phyloP scores from a whole-genome alignment of 2,888 invertebrate genomes.

The Sturmia bella region DNA sequence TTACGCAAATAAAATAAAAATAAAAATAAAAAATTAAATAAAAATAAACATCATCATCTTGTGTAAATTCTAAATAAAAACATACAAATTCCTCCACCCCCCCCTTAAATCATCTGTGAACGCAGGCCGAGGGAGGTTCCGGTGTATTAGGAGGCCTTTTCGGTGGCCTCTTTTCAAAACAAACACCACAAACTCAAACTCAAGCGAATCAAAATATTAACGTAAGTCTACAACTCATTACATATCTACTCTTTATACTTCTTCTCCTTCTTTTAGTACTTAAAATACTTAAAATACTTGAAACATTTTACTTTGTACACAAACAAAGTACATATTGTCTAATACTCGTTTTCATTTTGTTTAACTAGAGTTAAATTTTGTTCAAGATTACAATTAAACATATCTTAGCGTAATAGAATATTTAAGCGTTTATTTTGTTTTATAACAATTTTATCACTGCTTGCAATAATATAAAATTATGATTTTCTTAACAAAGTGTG shows the following conservation, averaged over 20 bases:
- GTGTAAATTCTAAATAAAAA: conserved; percentile 66
- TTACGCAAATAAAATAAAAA: conserved; percentile 42
- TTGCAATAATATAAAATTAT: conserved; percentile 16
- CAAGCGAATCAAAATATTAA: conserved; percentile 79
- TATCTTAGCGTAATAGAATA: no score
- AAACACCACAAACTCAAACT: conserved; percentile 79
- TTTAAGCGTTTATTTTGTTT: no score
- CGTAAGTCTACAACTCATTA: conserved; percentile 77
- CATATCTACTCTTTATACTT: conserved; percentile 47
- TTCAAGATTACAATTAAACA: conserved; percentile 16
- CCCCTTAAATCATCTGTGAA: conserved; percentile 73
- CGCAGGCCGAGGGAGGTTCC: conserved; percentile 80
- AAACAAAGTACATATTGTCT: conserved; percentile 11
- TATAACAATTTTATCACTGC: conserved; percentile 19
- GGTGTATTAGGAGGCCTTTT: conserved; percentile 81
- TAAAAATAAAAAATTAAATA: conserved; percentile 70
- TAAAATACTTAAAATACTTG: no score
- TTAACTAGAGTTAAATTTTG: conserved; percentile 28
- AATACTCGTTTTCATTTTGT: neutral
- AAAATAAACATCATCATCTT: conserved; percentile 67
- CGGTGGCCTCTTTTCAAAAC: conserved; percentile 81
- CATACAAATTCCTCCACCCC: conserved; percentile 65
- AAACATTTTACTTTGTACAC: conserved; percentile 42
- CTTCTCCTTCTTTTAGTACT: conserved; percentile 32
- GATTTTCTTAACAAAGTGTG: no score